Evolutionary conservation across 2,888 invertebrate genomes (phyloP).

Genomic region (Macrosoma leucophasiata): DNA sequence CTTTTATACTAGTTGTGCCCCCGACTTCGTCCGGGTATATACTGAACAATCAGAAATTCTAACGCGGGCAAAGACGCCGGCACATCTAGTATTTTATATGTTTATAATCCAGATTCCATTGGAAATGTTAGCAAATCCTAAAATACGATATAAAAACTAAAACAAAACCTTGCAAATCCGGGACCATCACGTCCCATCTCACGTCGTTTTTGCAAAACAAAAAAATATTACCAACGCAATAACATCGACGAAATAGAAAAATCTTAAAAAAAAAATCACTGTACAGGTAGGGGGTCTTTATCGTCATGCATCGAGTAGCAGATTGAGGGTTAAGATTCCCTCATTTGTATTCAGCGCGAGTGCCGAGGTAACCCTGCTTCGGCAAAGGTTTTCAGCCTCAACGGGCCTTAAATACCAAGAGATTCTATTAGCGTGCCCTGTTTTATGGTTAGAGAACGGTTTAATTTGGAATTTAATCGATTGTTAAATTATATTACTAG

Average conservation of each 20-base stretch:
- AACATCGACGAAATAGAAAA: slow-evolving; percentile 24
- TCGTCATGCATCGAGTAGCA: slow-evolving; percentile 44
- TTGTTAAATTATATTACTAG: slow-evolving; percentile 7
- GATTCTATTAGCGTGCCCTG: slow-evolving; percentile 47
- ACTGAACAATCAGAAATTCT: no score
- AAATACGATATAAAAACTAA: no score
- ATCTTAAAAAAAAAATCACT: slow-evolving; percentile 46
- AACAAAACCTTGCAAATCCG: no score
- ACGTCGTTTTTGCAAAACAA: no score
- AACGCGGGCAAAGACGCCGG: no score
- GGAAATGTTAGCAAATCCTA: no score
- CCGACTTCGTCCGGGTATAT: no score
- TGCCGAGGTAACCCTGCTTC: slow-evolving; percentile 30
- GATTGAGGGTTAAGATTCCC: slow-evolving; percentile 62
- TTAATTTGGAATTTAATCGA: slow-evolving; percentile 23
- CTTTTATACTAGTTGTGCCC: no score
- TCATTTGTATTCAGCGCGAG: slow-evolving; percentile 57
- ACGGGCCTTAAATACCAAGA: slow-evolving; percentile 46
- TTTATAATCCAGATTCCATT: no score
- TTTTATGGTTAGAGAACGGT: slow-evolving; percentile 22
- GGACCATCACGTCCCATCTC: no score
- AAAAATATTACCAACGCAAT: slow-evolving; percentile 20
- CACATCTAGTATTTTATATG: no score
- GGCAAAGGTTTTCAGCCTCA: slow-evolving; percentile 42
- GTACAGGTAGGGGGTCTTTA: slow-evolving; percentile 47